Conservation (phyloP, 2,113 vertebrate genomes). For the Neodontobutis hainanensis region DNA sequence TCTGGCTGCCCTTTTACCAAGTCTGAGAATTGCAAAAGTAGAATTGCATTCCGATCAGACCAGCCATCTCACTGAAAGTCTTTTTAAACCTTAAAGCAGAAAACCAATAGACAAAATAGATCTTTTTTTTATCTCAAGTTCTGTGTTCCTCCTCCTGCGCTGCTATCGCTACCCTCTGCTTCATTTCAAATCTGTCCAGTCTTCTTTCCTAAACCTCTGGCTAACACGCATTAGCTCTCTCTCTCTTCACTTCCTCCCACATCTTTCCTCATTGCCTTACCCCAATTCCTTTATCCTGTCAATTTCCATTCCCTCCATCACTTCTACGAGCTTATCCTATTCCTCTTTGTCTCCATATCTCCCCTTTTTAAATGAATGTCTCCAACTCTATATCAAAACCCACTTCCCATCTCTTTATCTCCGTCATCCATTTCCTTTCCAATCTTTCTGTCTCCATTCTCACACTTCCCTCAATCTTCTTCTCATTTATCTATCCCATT, state of each 20-base stretch:
- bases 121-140: slow-evolving; percentile 42
- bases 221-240: slow-evolving; percentile 20
- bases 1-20: slow-evolving; percentile 14
- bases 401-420: slow-evolving; percentile 30
- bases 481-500: slow-evolving; percentile 22
- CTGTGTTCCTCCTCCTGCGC: slow-evolving; percentile 18
- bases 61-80: slow-evolving; percentile 6
- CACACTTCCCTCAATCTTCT: slow-evolving; percentile 14
- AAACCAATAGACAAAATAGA: slow-evolving; percentile 37
- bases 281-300: slow-evolving; percentile 32
- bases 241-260: slow-evolving; percentile 4
- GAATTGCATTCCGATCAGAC: slow-evolving; percentile 21
- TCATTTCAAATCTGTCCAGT: slow-evolving; percentile 35
- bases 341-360: slow-evolving; percentile 38
- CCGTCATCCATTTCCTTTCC: slow-evolving; percentile 33
- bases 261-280: slow-evolving; percentile 38
- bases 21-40: slow-evolving; percentile 7
- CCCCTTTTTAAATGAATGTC: slow-evolving; percentile 43
- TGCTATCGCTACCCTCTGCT: slow-evolving; percentile 31
- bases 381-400: slow-evolving; percentile 32
- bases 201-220: slow-evolving; percentile 20
- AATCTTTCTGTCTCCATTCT: slow-evolving; percentile 21
- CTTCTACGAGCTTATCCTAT: slow-evolving; percentile 18
- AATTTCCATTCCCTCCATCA: slow-evolving; percentile 34
- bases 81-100: slow-evolving; percentile 30